Evolutionary conservation across 2,888 invertebrate species (phyloP).

Genomic region (Drosophila incognita): DNA sequence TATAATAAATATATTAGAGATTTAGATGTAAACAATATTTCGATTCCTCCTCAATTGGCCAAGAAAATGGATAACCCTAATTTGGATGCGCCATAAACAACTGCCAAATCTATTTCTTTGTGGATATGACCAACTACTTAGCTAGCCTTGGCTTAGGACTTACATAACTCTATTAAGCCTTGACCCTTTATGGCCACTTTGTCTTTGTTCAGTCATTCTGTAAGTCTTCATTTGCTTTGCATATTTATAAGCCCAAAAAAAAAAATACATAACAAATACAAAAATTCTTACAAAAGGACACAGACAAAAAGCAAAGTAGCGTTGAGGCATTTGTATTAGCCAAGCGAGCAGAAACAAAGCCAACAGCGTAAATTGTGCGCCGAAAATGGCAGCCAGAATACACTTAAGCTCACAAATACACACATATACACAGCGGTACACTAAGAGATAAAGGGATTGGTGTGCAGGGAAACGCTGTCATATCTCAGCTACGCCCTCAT

Average conservation of each 20-base stretch:
- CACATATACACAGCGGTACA: slow-evolving; percentile 20
- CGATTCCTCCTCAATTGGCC: not conserved
- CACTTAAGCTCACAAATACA: slow-evolving; percentile 46
- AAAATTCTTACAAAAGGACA: slow-evolving; percentile 14
- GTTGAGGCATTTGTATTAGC: slow-evolving; percentile 57
- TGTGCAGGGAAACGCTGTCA: slow-evolving; percentile 33
- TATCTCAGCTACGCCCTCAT: slow-evolving; percentile 75
- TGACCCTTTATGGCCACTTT: slow-evolving; percentile 42
- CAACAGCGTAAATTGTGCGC: slow-evolving; percentile 33
- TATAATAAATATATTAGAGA: not conserved
- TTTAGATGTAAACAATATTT: not conserved
- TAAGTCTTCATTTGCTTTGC: slow-evolving; percentile 51
- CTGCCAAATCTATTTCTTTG: slow-evolving; percentile 3
- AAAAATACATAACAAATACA: slow-evolving; percentile 8
- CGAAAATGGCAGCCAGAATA: slow-evolving; percentile 61
- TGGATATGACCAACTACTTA: slow-evolving; percentile 6
- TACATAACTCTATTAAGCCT: slow-evolving; percentile 40
- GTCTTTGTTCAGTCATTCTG: slow-evolving; percentile 46
- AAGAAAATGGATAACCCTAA: not conserved
- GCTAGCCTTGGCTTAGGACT: slow-evolving; percentile 18
- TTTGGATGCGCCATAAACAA: slow-evolving; percentile 2
- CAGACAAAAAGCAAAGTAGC: slow-evolving; percentile 24
- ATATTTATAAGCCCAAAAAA: slow-evolving; percentile 62
- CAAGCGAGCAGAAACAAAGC: slow-evolving; percentile 51
- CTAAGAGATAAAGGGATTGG: slow-evolving; percentile 2